Evolutionary conservation across 2,113 vertebrate species (phyloP), one percentile per base, ranked within the genome.

Genomic region (Halichoeres trimaculatus): DNA sequence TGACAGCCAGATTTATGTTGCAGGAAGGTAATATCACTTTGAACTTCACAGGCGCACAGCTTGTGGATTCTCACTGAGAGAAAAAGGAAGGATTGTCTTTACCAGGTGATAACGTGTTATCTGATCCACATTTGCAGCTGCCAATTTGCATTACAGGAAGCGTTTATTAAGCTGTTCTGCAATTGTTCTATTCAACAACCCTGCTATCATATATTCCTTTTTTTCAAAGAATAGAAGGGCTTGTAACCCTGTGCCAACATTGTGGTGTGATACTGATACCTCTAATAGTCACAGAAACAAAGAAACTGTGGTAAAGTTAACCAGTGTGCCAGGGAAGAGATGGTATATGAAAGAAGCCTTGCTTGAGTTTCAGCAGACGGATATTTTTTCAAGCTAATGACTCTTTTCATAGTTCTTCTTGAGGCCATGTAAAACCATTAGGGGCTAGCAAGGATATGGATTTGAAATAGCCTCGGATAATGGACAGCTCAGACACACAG

Each of bases 1-100:
- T 57, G 58, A 57, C 45, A 22, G 61, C 22, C 55, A 77, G 71
- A 78, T 81, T 88, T 77, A 80, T 78, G 67, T 72, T 68, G 52
- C 58, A 69, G 19, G 2, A 34, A 63, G 58, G 12, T 76, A 47
- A 76, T 71, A 62, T 65, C 40, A 13, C 36, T 48, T 76, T 70
- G 41, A 61, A 48, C 55, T 58, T 58, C 19, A 24, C 23, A 11
- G 50, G 40, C 43, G 41, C 36, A 34, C 50, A 71, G 58, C 45
- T 19, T 3, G 60, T 68, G 17, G 55, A 74, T 61, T 51, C 40
- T 51, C 40, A 63, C 57, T 13, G 34, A 11, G 56, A 53, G 17
- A 19, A 45, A 45, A 45, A 56, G 4, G 0, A 24, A 19, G 35
- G 62, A 61, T 73, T 56, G 17, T 50, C 43, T 78, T 75, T 48